Base-by-base conservation (phyloP, 2,113 vertebrate species). In the Alaudala cheleensis region DNA sequence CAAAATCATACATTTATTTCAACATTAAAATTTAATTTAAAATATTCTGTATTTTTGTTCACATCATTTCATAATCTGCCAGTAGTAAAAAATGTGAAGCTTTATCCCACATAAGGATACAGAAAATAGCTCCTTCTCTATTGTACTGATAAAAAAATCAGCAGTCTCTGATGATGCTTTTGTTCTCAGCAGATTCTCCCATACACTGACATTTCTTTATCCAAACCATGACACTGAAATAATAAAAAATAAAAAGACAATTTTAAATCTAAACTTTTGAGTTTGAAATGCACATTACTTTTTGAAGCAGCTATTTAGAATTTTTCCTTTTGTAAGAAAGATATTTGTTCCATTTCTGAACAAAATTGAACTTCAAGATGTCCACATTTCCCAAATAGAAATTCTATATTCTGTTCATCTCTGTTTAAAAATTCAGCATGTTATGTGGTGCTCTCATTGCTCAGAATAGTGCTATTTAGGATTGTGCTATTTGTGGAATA, bases 301-400 rank as follows among this genome's bases (percentile, higher is more conserved):
- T 93, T 62, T 86, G 71, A 95, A 95, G 80, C 33, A 77, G 64
- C 76, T 86, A 47, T 70, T 88, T 84, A 92, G 80, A 97, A 91
- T 94, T 93, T 89, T 89, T 64, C 60, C 49, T 93, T 94, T 93
- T 94, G 92, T 92, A 22, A 25, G 39, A 24, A 93, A 94, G 76
- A 84, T 89, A 90, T 91, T 95, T 95, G 72, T 94, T 93, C 80
- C 49, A 58, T 92, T 96, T 94, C 91, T 81, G 86, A 92, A 86
- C 91, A 95, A 91, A 97, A 95, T 23, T 92, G 83, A 94, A 84
- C 86, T 95, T 94, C 94, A 97, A 96, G 80, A 91, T 93, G 73
- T 78, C 92, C 91, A 91, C 80, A 88, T 95, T 94, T 97, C 88
- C 83, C 81, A 90, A 94, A 92, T 10, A 94, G 91, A 96, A 96